These are phyloP conservation scores for Muscicapa striata DNA, from an alignment of 2,797 vertebrate genomes.

Conservation along the genomic window DNA sequence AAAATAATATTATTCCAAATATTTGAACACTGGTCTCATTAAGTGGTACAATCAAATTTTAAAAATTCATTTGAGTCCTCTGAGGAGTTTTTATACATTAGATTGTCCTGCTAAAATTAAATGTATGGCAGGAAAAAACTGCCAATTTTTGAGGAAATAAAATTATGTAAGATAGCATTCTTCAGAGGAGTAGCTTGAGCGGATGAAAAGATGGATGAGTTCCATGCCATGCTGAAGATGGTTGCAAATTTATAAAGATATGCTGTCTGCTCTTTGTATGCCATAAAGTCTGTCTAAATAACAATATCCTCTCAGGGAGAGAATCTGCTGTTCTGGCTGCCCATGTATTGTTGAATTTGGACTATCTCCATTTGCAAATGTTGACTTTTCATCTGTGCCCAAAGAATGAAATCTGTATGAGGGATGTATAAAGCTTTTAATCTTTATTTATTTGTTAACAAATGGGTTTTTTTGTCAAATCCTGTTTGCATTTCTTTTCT, in stretches of 20 bases:
- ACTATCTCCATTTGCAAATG: constrained; percentile 70
- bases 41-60: constrained; percentile 38
- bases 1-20: constrained; percentile 42
- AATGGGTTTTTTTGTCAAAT: constrained; percentile 20
- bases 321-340: constrained; percentile 51
- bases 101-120: constrained; percentile 10
- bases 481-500: constrained; percentile 36
- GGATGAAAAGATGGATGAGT: background rate
- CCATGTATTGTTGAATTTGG: constrained; percentile 66
- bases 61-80: constrained; percentile 36
- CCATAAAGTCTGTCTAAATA: constrained; percentile 66
- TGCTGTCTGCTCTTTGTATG: constrained; percentile 30
- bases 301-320: constrained; percentile 57
- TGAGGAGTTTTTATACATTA: background rate
- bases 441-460: constrained; percentile 73
- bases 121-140: constrained; percentile 1
- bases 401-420: constrained; percentile 62
- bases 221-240: constrained; percentile 17
- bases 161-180: constrained; percentile 16
- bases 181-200: background rate
- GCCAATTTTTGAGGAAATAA: constrained; percentile 7
- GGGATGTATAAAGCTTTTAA: constrained; percentile 65
- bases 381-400: constrained; percentile 74
- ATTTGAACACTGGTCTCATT: constrained; percentile 5
- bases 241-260: constrained; percentile 47